Percentiles rank a stretch among this genome's conserved stretches.
Conservation (phyloP, 1,140 invertebrate genomes). For the Apis mellifera region DNA sequence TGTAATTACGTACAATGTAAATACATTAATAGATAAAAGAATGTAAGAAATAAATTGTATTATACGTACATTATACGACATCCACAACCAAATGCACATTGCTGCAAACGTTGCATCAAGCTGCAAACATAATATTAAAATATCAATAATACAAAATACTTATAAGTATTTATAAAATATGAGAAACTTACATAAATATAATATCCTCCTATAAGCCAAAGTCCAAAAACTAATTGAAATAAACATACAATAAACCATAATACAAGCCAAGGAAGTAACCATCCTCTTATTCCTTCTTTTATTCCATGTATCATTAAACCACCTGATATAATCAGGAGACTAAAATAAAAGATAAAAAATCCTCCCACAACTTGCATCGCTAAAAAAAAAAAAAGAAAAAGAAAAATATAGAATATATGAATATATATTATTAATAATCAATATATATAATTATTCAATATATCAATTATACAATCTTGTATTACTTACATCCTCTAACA, state of each 20-base stretch:
- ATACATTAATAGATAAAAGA: not conserved
- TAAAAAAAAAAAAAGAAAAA: conserved; percentile 81
- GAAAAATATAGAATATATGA: not conserved
- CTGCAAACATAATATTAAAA: conserved; percentile 81
- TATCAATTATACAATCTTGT: not conserved
- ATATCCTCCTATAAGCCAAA: conserved; percentile 92
- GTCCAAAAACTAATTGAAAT: conserved; percentile 90
- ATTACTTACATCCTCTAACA: conserved; percentile 87
- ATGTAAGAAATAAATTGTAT: not conserved
- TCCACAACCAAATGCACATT: conserved; percentile 89
- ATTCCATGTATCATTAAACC: conserved; percentile 84
- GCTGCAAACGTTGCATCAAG: conserved; percentile 89
- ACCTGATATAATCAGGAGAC: conserved; percentile 85
- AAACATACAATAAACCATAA: conserved; percentile 86
- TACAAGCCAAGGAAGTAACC: conserved; percentile 91
- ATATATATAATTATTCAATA: not conserved
- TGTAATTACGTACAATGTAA: not conserved
- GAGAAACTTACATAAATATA: conserved; percentile 91
- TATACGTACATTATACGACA: conserved; percentile 90
- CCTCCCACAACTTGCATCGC: conserved; percentile 88
- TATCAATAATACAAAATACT: not conserved
- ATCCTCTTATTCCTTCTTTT: conserved; percentile 86
- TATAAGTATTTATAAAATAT: not conserved
- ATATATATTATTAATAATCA: too few relatives aligned
- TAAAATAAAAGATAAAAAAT: conserved; percentile 88